phyloP scores from a whole-genome alignment of 2,113 vertebrate species.

The Hypanus sabinus region DNA sequence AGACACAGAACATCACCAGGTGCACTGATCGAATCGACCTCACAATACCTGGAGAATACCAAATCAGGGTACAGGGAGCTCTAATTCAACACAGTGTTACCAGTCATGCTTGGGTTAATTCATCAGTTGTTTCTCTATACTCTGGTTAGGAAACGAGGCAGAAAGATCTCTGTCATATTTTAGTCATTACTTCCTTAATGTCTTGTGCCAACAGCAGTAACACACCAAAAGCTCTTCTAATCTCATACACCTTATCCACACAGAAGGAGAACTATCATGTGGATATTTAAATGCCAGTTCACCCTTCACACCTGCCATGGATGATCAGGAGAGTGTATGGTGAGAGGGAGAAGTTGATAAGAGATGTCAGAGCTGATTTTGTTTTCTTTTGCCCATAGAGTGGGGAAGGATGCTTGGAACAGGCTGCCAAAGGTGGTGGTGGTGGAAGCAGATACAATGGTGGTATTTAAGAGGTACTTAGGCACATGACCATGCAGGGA shows the following conservation, averaged over 20 bases:
- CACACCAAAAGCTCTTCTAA: no score
- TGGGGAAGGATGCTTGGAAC: no score
- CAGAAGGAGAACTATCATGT: not conserved
- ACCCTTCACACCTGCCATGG: not conserved
- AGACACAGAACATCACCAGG: not conserved
- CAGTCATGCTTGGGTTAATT: not conserved
- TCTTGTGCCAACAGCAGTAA: no score
- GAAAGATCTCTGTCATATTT: not conserved
- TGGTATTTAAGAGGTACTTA: no score
- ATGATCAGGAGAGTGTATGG: not conserved
- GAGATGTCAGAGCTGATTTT: no score
- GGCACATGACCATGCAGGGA: no score
- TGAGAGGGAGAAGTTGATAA: no score
- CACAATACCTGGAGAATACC: not conserved
- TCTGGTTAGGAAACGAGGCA: not conserved
- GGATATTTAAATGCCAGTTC: not conserved
- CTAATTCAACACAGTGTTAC: not conserved
- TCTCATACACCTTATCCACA: not conserved
- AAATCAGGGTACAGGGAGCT: not conserved
- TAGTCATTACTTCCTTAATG: not conserved
- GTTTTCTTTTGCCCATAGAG: no score
- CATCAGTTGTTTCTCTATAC: not conserved
- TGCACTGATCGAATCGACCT: not conserved
- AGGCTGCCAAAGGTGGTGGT: no score
- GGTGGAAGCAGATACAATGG: no score